Conservation (phyloP, 2,113 vertebrate species). For the Pimephales promelas region DNA sequence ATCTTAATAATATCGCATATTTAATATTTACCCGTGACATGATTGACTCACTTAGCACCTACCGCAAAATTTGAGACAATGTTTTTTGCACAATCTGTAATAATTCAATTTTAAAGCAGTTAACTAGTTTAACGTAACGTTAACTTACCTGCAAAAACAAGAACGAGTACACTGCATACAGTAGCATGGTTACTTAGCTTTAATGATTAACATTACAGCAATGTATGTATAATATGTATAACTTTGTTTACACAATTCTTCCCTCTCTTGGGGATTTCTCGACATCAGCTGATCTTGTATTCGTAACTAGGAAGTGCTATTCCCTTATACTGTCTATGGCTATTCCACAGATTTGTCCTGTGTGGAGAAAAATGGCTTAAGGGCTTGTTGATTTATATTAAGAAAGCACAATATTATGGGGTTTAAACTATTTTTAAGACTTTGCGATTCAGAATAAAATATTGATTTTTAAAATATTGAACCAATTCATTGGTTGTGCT, state of each 20-base stretch:
- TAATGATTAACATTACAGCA: not conserved
- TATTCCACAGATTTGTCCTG: not conserved
- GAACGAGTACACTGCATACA: too few species aligned
- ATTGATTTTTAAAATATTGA: too few species aligned
- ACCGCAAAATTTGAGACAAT: not conserved
- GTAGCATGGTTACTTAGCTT: not conserved
- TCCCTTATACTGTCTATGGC: too few species aligned
- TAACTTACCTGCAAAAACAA: not conserved
- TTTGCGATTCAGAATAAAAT: not conserved
- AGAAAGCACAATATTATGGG: not conserved
- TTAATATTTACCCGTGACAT: not conserved
- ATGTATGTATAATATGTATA: not conserved
- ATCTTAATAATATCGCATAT: not conserved
- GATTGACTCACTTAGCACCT: not conserved
- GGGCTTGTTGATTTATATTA: not conserved
- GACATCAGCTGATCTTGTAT: not conserved
- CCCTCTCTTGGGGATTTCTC: not conserved
- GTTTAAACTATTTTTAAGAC: not conserved
- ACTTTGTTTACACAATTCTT: not conserved
- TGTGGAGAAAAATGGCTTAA: not conserved
- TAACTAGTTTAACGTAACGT: not conserved
- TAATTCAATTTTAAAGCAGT: not conserved
- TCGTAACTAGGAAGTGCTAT: not conserved
- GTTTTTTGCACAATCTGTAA: not conserved
- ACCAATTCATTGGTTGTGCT: not conserved